Evolutionary conservation across 1,140 invertebrate genomes (phyloP).

Genomic region (Drosophila ironensis): DNA sequence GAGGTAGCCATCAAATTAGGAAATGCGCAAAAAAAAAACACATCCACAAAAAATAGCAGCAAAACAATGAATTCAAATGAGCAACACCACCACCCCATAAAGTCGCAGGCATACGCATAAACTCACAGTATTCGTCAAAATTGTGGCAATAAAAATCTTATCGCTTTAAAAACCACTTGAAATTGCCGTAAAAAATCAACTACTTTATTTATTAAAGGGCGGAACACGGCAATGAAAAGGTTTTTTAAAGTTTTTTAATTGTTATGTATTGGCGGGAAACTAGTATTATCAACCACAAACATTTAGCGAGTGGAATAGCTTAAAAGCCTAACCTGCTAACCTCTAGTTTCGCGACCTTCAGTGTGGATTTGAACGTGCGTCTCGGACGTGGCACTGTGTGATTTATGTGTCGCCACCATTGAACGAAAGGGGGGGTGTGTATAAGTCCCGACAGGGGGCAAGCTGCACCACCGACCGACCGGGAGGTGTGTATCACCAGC

Average conservation of each 20-base stretch:
- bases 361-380: conserved; percentile 18
- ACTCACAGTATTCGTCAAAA: conserved; percentile 6
- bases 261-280: no score
- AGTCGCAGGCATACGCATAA: conserved; percentile 25
- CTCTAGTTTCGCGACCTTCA: background rate
- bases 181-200: background rate
- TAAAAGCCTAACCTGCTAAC: background rate
- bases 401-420: conserved; percentile 61
- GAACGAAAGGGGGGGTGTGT: conserved; percentile 44
- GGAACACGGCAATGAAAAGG: no score
- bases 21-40: conserved; percentile 68
- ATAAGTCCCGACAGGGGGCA: conserved; percentile 4
- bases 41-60: conserved; percentile 12
- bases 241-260: no score
- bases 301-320: no score
- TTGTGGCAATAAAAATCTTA: conserved; percentile 3
- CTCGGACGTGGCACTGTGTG: conserved; percentile 40
- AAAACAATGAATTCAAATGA: conserved; percentile 57
- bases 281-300: no score
- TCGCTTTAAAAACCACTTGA: background rate
- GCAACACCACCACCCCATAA: conserved; percentile 48
- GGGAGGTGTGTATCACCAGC: conserved; percentile 54
- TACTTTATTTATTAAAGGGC: no score
- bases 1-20: conserved; percentile 67
- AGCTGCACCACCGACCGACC: background rate